These are phyloP conservation scores for Isoperla grammatica DNA, from an alignment of 2,888 invertebrate species.

Conservation along the genomic window DNA sequence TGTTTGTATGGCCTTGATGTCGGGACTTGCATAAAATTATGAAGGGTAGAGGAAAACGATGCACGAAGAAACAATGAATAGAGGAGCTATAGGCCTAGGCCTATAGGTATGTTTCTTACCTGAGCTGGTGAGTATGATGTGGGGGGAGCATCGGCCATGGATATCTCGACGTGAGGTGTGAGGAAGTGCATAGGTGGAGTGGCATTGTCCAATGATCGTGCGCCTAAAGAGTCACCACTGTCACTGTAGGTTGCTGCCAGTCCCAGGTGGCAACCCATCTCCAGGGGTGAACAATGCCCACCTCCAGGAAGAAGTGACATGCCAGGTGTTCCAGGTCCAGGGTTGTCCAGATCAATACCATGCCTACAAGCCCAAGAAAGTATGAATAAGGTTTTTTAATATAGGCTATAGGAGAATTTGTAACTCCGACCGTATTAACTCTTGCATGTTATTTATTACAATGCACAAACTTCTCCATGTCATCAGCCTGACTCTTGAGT, in stretches of 20 bases:
- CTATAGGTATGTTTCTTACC: too few relatives aligned
- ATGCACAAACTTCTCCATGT: too few relatives aligned
- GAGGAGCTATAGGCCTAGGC: too few relatives aligned
- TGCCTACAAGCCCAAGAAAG: conserved; percentile 55
- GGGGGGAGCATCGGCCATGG: conserved; percentile 77
- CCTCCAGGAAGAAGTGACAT: conserved; percentile 37
- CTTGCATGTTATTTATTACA: not conserved
- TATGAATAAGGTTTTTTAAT: too few relatives aligned
- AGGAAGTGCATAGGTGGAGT: conserved; percentile 89
- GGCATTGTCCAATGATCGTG: conserved; percentile 76
- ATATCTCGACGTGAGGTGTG: conserved; percentile 87
- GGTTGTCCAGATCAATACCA: conserved; percentile 85
- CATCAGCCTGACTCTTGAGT: too few relatives aligned
- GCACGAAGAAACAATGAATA: too few relatives aligned
- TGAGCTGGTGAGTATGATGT: conserved; percentile 54
- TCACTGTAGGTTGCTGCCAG: conserved; percentile 73
- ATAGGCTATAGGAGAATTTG: too few relatives aligned
- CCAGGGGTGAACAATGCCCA: conserved; percentile 47
- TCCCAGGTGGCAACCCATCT: conserved; percentile 51
- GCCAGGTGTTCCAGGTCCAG: conserved; percentile 53
- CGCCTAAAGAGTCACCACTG: conserved; percentile 75
- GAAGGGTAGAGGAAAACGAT: too few relatives aligned
- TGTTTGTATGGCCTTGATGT: too few relatives aligned
- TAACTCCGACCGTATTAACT: too few relatives aligned
- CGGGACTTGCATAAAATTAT: too few relatives aligned